These are phyloP conservation scores for Trichonephila clavata DNA, from an alignment of 1,140 invertebrate genomes.

Conservation along the genomic window DNA sequence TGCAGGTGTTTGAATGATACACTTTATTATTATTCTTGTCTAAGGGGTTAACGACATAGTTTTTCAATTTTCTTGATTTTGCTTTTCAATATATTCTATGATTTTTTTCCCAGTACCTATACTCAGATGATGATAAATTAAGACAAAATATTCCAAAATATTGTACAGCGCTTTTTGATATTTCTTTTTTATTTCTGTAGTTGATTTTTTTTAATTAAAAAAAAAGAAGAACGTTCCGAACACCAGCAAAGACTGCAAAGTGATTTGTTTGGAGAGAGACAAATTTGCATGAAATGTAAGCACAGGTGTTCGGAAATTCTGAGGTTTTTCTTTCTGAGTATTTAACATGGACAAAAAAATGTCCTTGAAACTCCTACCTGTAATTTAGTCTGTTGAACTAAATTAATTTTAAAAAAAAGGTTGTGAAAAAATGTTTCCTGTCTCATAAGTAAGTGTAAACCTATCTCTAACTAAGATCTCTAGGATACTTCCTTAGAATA, in stretches of 20 bases:
- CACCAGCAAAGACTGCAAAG: slow-evolving; percentile 1
- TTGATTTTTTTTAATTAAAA: background rate
- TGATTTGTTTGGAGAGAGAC: background rate
- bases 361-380: background rate
- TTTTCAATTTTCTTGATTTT: background rate
- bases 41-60: slow-evolving; percentile 6
- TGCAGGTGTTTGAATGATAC: slow-evolving; percentile 70
- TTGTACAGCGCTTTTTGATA: no score
- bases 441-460: background rate
- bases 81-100: background rate
- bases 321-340: background rate
- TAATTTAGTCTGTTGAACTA: background rate
- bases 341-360: background rate
- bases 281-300: slow-evolving; percentile 4
- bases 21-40: slow-evolving; percentile 16
- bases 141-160: background rate
- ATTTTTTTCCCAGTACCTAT: background rate
- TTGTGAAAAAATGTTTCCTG: background rate
- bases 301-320: background rate
- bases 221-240: background rate
- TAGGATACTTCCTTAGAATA: background rate
- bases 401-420: background rate
- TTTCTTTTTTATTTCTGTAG: no score
- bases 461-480: background rate
- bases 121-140: background rate